A percentile compares a stretch with the other conserved stretches of the same genome.
phyloP scores from a whole-genome alignment of 2,113 vertebrate genomes.

The Rhizomys pruinosus region DNA sequence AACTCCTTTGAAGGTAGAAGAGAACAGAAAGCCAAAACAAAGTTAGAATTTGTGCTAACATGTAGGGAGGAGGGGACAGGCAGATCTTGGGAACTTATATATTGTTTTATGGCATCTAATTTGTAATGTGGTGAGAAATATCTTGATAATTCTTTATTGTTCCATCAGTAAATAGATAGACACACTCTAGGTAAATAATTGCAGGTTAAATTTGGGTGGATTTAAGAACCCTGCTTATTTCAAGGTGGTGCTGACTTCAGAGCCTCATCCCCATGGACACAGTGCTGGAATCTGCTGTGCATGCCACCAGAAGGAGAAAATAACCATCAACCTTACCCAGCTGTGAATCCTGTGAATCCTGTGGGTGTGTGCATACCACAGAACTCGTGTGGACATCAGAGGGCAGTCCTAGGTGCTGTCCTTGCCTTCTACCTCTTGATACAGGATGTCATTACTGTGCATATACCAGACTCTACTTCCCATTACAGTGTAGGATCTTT shows the following conservation, averaged over 20 bases:
- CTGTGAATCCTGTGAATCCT: too few species aligned
- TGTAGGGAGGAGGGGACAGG: background rate
- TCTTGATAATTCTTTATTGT: background rate
- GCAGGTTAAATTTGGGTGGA: background rate
- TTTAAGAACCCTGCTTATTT: background rate
- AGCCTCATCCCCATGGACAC: too few species aligned
- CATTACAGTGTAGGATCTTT: too few species aligned
- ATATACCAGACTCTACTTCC: background rate
- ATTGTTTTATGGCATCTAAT: background rate
- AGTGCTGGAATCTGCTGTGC: too few species aligned
- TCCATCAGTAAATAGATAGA: background rate
- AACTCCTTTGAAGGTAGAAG: background rate
- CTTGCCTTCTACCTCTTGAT: background rate
- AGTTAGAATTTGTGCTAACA: conserved; percentile 5
- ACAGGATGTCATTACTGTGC: background rate
- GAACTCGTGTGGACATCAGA: background rate
- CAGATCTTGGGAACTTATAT: background rate
- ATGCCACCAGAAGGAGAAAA: too few species aligned
- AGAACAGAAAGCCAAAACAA: background rate
- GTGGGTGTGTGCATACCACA: background rate
- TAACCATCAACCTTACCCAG: too few species aligned
- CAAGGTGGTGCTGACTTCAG: too few species aligned
- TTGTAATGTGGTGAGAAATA: background rate
- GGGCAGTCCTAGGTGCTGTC: background rate
- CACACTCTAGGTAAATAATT: background rate